Conservation (phyloP, 2,113 vertebrate genomes). For the Sapajus apella region DNA sequence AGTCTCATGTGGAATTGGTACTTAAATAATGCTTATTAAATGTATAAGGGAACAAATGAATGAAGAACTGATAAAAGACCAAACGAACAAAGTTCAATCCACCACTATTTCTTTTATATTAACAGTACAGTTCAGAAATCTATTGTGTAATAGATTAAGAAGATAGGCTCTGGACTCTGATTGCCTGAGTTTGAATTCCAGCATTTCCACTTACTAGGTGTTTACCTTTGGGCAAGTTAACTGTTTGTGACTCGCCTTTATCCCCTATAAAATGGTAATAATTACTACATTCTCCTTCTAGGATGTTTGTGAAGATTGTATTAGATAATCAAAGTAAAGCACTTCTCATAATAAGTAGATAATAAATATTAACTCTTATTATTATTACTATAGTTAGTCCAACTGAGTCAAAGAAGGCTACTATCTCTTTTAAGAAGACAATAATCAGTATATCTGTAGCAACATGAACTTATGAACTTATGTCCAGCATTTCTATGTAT, state of each 20-base stretch:
- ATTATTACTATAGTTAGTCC: background rate
- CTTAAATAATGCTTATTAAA: background rate
- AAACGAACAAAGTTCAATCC: background rate
- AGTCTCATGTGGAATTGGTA: background rate
- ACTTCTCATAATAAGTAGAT: background rate
- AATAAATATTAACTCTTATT: background rate
- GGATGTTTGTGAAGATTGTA: background rate
- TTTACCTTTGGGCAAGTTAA: background rate
- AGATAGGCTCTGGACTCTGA: background rate
- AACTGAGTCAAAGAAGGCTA: background rate
- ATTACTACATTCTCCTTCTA: background rate
- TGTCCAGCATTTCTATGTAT: slow-evolving; percentile 18
- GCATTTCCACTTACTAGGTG: background rate
- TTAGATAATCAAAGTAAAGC: background rate
- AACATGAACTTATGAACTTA: background rate
- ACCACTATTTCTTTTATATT: background rate
- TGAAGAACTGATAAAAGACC: background rate
- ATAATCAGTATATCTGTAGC: background rate
- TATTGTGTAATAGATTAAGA: background rate
- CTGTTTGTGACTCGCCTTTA: background rate
- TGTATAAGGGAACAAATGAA: background rate
- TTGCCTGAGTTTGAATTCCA: background rate
- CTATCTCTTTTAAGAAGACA: background rate
- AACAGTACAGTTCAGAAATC: background rate
- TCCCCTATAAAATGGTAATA: background rate